phyloP scores from a whole-genome alignment of 2,113 vertebrate species.

The Psettodes erumei region DNA sequence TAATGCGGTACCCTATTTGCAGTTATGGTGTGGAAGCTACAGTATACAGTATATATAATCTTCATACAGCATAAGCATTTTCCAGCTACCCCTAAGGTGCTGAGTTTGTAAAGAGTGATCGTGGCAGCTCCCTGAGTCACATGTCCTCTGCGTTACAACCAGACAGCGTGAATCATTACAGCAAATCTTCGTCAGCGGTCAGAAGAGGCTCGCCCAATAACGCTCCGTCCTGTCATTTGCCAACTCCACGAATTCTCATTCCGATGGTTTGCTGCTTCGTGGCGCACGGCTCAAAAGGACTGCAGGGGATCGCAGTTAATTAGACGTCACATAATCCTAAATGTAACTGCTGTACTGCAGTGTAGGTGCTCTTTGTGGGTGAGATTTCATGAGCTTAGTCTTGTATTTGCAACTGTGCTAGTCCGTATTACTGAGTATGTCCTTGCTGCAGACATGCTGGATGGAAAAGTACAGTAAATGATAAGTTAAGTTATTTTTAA shows the following conservation, averaged over 20 bases:
- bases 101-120: slow-evolving; percentile 37
- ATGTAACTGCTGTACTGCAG: not conserved
- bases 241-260: slow-evolving; percentile 32
- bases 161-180: slow-evolving; percentile 58
- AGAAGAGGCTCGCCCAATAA: slow-evolving; percentile 43
- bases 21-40: not conserved
- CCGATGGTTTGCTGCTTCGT: slow-evolving; percentile 14
- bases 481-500: not conserved
- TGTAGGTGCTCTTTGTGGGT: not conserved
- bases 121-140: slow-evolving; percentile 46
- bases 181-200: slow-evolving; percentile 57
- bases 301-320: slow-evolving; percentile 20
- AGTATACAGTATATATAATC: slow-evolving; percentile 5
- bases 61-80: slow-evolving; percentile 3
- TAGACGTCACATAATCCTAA: slow-evolving; percentile 28
- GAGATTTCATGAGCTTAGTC: not conserved
- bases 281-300: slow-evolving; percentile 26
- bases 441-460: not conserved
- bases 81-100: slow-evolving; percentile 19
- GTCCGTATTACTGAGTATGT: not conserved
- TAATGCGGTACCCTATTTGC: not conserved
- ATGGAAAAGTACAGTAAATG: not conserved
- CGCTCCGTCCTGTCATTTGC: slow-evolving; percentile 10
- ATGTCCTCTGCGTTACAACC: slow-evolving; percentile 47
- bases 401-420: not conserved